phyloP scores from a whole-genome alignment of 2,113 vertebrate species.

The Microcebus tavaratra region DNA sequence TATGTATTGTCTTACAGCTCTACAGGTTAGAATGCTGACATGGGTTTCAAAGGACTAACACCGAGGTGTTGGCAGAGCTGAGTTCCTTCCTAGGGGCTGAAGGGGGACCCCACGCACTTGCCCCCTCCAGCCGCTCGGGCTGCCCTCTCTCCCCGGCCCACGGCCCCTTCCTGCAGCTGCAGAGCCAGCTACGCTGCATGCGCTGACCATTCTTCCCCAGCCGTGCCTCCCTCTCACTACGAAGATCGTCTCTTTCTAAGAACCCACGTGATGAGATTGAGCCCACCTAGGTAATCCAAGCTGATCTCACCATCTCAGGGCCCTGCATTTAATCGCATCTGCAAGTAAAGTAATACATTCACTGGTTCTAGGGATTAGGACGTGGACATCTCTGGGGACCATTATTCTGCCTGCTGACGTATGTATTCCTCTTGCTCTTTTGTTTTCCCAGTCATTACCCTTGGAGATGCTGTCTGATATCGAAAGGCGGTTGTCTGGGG shows the following conservation, averaged over 20 bases:
- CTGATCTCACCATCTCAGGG: neutral
- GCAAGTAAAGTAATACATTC: neutral
- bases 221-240: neutral
- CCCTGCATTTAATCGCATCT: neutral
- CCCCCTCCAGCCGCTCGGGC: neutral
- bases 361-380: neutral
- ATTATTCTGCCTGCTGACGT: neutral
- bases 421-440: neutral
- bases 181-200: rapidly evolving
- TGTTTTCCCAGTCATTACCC: neutral
- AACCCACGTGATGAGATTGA: neutral
- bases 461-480: neutral
- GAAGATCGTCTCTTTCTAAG: neutral
- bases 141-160: neutral
- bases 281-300: neutral
- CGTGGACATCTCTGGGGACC: neutral
- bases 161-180: neutral
- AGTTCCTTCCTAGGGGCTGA: neutral
- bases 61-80: neutral
- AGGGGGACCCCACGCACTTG: neutral
- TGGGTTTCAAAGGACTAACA: neutral
- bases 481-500: neutral
- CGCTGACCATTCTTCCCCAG: neutral
- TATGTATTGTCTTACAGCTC: neutral
- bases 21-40: neutral